A percentile compares a stretch with the other conserved stretches of the same genome.
Conservation (phyloP, 2,888 invertebrate genomes). For the Conistra vaccinii region DNA sequence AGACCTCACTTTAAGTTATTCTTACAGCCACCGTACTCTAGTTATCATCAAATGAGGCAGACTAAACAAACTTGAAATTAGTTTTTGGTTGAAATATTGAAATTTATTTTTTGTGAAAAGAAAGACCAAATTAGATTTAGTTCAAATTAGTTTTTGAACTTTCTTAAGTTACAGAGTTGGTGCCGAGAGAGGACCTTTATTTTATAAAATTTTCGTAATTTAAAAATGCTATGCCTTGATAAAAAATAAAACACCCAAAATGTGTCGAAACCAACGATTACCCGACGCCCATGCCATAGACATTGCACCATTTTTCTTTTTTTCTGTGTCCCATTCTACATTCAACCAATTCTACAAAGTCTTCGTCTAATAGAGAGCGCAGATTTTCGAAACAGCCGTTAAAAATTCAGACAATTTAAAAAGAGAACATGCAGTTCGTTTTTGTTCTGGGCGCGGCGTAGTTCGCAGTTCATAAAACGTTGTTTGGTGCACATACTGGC, state of each 20-base stretch:
- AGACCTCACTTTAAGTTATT: slow-evolving; percentile 45
- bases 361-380: not conserved
- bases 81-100: not conserved
- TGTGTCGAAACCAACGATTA: slow-evolving; percentile 3
- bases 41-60: slow-evolving; percentile 29
- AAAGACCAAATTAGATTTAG: not conserved
- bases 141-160: slow-evolving; percentile 7
- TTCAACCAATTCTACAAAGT: slow-evolving; percentile 1
- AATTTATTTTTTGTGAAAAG: not conserved
- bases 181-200: not conserved
- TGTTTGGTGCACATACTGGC: slow-evolving; percentile 18
- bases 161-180: not conserved
- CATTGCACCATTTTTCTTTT: not conserved
- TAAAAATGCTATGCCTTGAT: not conserved
- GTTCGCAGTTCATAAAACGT: slow-evolving; percentile 52
- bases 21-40: slow-evolving; percentile 31
- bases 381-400: slow-evolving; percentile 10
- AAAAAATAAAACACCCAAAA: not conserved
- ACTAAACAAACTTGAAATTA: slow-evolving; percentile 26
- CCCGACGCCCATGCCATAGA: not conserved
- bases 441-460: slow-evolving; percentile 25
- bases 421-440: slow-evolving; percentile 31
- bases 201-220: not conserved
- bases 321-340: not conserved
- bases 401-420: slow-evolving; percentile 27